These are phyloP conservation scores for Xenus cinereus DNA, from an alignment of 2,113 vertebrate genomes.

Conservation along the genomic window DNA sequence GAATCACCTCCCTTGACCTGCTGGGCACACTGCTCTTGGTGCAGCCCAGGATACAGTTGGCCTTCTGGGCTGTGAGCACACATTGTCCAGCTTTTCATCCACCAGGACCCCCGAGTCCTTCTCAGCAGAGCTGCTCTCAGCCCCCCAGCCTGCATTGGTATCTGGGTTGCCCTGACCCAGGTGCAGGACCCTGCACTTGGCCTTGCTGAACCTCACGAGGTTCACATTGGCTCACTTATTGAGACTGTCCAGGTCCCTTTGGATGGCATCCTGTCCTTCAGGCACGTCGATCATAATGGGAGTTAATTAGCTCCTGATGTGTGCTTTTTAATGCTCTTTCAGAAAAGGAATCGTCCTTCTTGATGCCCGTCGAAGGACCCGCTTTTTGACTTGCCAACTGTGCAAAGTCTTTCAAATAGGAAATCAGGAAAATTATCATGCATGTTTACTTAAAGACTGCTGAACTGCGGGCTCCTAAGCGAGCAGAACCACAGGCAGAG, in stretches of 20 bases:
- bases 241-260: background rate
- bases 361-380: background rate
- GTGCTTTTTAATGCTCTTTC: background rate
- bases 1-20: background rate
- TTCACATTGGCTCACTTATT: background rate
- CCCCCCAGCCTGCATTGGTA: no score
- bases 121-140: no score
- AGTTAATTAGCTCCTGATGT: conserved; percentile 32
- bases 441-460: background rate
- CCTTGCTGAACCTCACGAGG: no score
- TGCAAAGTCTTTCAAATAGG: conserved; percentile 63
- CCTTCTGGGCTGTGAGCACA: background rate
- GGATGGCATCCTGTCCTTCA: background rate
- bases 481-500: background rate
- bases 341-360: background rate
- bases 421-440: background rate
- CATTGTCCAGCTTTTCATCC: background rate
- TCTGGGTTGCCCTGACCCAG: no score
- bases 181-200: no score
- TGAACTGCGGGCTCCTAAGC: background rate
- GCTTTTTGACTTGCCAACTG: conserved; percentile 53
- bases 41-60: background rate
- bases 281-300: background rate
- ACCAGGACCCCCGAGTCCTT: no score
- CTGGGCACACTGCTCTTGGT: background rate